Evolutionary conservation across 2,113 vertebrate genomes (phyloP).

Genomic region (Cavia porcellus): DNA sequence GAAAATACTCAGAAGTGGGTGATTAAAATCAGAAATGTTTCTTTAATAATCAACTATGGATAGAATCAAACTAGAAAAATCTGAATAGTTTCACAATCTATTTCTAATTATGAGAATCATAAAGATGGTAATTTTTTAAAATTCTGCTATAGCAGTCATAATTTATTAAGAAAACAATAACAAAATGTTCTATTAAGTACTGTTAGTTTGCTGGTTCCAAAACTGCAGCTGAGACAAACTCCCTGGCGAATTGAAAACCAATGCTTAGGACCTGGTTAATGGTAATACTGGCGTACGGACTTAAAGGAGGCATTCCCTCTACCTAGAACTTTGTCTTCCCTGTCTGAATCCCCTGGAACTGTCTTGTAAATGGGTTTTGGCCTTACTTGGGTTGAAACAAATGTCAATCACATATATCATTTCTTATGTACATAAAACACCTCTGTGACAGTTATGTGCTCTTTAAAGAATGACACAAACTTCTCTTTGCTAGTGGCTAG

Average conservation of each 20-base stretch:
- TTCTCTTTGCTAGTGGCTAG: background rate
- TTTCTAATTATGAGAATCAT: constrained; percentile 28
- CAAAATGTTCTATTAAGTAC: background rate
- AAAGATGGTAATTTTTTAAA: background rate
- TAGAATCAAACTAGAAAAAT: constrained; percentile 35
- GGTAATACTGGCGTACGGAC: background rate
- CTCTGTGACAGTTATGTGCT: background rate
- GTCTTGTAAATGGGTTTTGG: constrained; percentile 11
- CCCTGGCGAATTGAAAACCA: background rate
- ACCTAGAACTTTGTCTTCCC: background rate
- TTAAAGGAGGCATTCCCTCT: background rate
- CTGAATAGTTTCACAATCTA: background rate
- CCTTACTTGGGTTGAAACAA: constrained; percentile 49
- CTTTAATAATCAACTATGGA: background rate
- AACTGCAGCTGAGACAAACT: background rate
- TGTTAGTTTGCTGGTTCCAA: constrained; percentile 26
- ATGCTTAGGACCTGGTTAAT: background rate
- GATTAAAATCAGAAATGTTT: constrained; percentile 57
- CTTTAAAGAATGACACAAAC: constrained; percentile 28
- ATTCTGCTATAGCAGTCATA: background rate
- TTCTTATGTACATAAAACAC: background rate
- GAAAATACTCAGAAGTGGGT: constrained; percentile 19
- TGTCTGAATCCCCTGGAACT: background rate
- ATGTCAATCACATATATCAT: background rate
- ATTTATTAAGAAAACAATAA: constrained; percentile 9